phyloP scores from a whole-genome alignment of 2,888 invertebrate genomes.

The Pocota personata region DNA sequence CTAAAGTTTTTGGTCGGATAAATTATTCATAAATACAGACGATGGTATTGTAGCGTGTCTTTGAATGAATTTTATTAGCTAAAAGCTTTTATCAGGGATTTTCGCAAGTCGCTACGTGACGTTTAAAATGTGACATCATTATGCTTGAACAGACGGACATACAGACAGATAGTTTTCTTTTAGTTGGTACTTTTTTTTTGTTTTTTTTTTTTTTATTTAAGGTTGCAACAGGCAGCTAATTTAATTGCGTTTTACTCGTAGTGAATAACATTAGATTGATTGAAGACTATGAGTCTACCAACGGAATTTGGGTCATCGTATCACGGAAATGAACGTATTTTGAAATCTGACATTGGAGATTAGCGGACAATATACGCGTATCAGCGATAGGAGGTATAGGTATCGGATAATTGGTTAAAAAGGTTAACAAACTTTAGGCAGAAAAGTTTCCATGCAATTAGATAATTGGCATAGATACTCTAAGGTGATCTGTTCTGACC shows the following conservation, averaged over 20 bases:
- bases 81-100: conserved; percentile 2
- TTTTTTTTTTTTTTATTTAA: not conserved
- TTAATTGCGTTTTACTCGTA: not conserved
- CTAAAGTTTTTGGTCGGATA: not conserved
- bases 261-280: not conserved
- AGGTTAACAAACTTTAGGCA: not conserved
- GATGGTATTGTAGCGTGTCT: conserved; percentile 11
- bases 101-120: not conserved
- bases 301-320: conserved; percentile 3
- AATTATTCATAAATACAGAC: conserved; percentile 1
- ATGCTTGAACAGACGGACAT: too few species aligned
- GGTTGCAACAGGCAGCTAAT: not conserved
- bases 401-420: not conserved
- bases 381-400: not conserved
- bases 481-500: not conserved
- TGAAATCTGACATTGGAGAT: not conserved
- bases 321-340: not conserved
- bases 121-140: not conserved
- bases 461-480: not conserved
- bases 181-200: not conserved
- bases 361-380: not conserved
- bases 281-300: not conserved
- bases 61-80: conserved; percentile 7
- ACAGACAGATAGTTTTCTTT: too few species aligned
- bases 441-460: not conserved